Evolutionary conservation across 2,113 vertebrate genomes (phyloP).

Genomic region (Chunga burmeisteri): DNA sequence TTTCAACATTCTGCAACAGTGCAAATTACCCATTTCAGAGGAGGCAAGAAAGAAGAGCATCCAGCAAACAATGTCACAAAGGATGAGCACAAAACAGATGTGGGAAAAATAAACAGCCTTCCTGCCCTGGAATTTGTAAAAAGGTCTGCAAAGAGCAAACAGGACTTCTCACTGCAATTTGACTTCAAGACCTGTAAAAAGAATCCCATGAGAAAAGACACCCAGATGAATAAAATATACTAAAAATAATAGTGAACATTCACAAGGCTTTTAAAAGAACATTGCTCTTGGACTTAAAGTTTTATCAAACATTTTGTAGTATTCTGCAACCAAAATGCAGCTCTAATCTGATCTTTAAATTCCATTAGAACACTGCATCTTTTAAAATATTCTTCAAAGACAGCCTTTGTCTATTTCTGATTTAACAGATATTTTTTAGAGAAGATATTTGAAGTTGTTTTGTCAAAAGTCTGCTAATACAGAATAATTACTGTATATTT

Average conservation of each 20-base stretch:
- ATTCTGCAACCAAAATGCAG: background rate
- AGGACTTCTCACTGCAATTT: conserved; percentile 70
- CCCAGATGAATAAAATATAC: conserved; percentile 16
- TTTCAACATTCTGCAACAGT: conserved; percentile 75
- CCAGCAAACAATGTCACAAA: conserved; percentile 87
- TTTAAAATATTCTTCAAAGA: background rate
- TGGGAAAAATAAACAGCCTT: conserved; percentile 99
- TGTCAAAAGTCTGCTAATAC: background rate
- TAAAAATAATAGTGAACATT: background rate
- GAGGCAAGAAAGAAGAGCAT: conserved; percentile 72
- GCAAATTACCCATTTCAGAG: conserved; percentile 71
- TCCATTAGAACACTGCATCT: background rate
- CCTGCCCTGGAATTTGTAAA: conserved; percentile 88
- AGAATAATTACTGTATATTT: background rate
- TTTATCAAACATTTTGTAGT: background rate
- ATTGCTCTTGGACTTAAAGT: background rate
- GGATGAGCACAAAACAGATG: conserved; percentile 90
- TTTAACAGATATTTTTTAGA: background rate
- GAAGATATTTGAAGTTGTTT: background rate
- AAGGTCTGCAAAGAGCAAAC: conserved; percentile 79
- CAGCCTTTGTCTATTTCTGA: background rate
- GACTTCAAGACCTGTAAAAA: conserved; percentile 74
- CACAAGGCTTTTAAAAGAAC: background rate
- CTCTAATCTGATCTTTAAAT: background rate
- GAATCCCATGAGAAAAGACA: conserved; percentile 55